Base-by-base conservation (phyloP, 1,140 invertebrate species). In the Lethocerus indicus region DNA sequence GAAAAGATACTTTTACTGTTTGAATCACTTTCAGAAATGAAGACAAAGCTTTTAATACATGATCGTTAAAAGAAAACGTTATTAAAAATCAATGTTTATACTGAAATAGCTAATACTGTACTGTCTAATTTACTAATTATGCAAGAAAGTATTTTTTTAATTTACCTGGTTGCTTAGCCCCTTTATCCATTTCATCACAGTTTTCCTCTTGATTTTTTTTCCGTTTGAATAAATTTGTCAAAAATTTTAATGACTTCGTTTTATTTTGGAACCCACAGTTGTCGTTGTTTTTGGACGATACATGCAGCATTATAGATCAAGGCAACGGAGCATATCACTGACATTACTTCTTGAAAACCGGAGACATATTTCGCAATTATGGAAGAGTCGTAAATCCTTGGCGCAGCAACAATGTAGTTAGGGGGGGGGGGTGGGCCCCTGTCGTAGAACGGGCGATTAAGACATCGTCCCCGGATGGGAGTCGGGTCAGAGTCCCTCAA, bases 281-380 rank as follows among this genome's bases (percentile, higher is more conserved):
- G 37, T 53, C 47, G 7, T 44, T 29, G 25, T 27, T 43, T 36
- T 53, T 50, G 1, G 42, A 27, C 9, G 47, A 43, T 21, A 45
- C 44, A 53, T 53, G 42, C 47, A 53, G 32, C 52, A 53, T 53
- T 41, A 25, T 47, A 37, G 13, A 39, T 14, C n/a, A n/a, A n/a
- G n/a, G n/a, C n/a, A n/a, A n/a, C n/a, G n/a, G n/a, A n/a, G n/a
- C n/a, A n/a, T n/a, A n/a, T n/a, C n/a, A n/a, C n/a, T n/a, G n/a
- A n/a, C n/a, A n/a, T n/a, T n/a, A n/a, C n/a, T n/a, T n/a, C n/a
- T n/a, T n/a, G n/a, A n/a, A n/a, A 44, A 16, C n/a, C 18, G 14
- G 2, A 13, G n/a, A 16, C 37, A 16, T 28, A 44, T 28, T 26
- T 28, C 42, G 29, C 29, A 27, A 20, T 44, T 24, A 39, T 14